Conservation (phyloP, 2,113 vertebrate species). For the Seriola aureovittata region DNA sequence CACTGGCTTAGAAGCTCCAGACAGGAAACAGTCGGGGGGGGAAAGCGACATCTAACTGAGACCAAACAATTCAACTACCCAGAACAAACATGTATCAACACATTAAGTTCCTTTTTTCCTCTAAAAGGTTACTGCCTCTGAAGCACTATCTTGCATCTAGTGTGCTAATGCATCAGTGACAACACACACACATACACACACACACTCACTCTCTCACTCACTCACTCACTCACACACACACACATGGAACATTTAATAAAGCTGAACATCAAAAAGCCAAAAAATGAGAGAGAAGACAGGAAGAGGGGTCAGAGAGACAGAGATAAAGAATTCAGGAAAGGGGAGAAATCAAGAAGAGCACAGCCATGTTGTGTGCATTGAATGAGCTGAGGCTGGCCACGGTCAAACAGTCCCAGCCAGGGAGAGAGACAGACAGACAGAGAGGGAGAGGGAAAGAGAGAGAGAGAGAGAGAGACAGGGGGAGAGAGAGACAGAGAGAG, state of each 20-base stretch:
- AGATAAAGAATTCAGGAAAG: slow-evolving; percentile 47
- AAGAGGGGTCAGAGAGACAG: slow-evolving; percentile 7
- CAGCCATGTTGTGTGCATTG: slow-evolving; percentile 55
- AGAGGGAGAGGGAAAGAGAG: not conserved
- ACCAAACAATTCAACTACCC: slow-evolving; percentile 28
- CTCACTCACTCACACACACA: slow-evolving; percentile 74
- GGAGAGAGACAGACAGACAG: not conserved
- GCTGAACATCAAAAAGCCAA: slow-evolving; percentile 72
- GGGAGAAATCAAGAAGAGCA: slow-evolving; percentile 48
- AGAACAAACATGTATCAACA: slow-evolving; percentile 18
- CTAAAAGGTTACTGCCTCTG: slow-evolving; percentile 26
- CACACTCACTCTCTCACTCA: slow-evolving; percentile 75
- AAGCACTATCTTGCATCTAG: slow-evolving; percentile 44
- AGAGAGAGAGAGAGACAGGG: not conserved
- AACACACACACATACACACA: slow-evolving; percentile 75
- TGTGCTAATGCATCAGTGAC: slow-evolving; percentile 66
- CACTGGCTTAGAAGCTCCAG: not conserved
- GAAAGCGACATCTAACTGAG: not conserved
- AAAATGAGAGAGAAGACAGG: slow-evolving; percentile 33
- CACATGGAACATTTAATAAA: slow-evolving; percentile 76
- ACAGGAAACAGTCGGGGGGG: slow-evolving; percentile 15
- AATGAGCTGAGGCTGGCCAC: slow-evolving; percentile 42
- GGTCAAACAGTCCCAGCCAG: slow-evolving; percentile 50
- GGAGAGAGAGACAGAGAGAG: slow-evolving; percentile 27
- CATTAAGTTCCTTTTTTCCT: not conserved